Base-by-base conservation (phyloP, 2,888 invertebrate genomes). In the Tachina lurida region DNA sequence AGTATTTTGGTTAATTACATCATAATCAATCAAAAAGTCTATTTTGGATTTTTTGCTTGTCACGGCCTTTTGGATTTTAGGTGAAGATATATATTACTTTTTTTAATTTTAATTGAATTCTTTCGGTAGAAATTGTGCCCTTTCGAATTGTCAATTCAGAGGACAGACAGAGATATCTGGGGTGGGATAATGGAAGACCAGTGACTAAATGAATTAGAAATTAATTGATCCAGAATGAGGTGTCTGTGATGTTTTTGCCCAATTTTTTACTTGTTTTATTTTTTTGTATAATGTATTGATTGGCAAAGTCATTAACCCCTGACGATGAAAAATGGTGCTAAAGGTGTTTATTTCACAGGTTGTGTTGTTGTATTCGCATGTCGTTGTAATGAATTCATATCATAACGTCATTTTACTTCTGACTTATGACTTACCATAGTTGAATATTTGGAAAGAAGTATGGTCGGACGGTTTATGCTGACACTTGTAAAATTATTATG, bases 211-310 rank as follows among this genome's bases (percentile, higher is more conserved):
- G 15, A 60, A 58, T 43, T 12, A 54, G 3, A 13, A 54, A 54
- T 31, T 10, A 52, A 52, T 45, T 22, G 5, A 58, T 17, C 41
- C 10, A 39, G 13, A 39, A 22, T 10, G n/a, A 10, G 19, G 9
- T 22, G 8, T 13, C 17, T 58, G 31, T 73, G 70, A 70, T 63
- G 81, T 41, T 19, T 75, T 82, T 82, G 75, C 70, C 3, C 3
- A 82, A 82, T 76, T 70, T 76, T 70, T 70, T 75, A 76, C 47
- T 76, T 82, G n/a, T 70, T 74, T 75, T 60, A 56, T 45, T 75
- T 75, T n/a, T 62, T 49, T 0, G 54, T 0, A 58, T 47, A 56
- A 47, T 0, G 41, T 17, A 17, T 49, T 68, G 49, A 39, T 62
- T 49, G 17, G 60, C 13, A 17, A 19, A 73, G 17, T 60, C 17